These are phyloP conservation scores for Limnodromus scolopaceus DNA, from an alignment of 2,797 vertebrate genomes.

Conservation along the genomic window DNA sequence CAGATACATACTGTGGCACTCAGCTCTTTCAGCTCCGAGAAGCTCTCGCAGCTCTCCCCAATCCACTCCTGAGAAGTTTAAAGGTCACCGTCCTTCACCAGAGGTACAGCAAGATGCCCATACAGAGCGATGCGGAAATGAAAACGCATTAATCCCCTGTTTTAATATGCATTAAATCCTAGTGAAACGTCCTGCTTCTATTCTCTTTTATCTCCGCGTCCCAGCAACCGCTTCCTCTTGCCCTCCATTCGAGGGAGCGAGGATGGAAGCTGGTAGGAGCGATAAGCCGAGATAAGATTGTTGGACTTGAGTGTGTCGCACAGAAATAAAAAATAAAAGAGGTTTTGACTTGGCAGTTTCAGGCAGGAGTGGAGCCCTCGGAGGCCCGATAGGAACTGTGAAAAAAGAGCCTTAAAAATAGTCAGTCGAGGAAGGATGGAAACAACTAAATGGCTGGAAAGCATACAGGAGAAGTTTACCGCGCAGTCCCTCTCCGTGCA, in stretches of 20 bases:
- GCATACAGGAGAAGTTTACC: not conserved
- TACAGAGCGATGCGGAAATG: not conserved
- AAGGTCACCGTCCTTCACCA: slow-evolving; percentile 17
- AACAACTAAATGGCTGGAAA: not conserved
- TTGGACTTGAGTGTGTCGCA: not conserved
- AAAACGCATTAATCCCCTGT: slow-evolving; percentile 32
- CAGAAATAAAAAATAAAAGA: not conserved
- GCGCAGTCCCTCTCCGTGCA: not conserved
- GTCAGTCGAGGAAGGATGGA: not conserved
- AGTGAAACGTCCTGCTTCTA: slow-evolving; percentile 26
- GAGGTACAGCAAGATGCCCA: not conserved
- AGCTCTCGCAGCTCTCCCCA: not conserved
- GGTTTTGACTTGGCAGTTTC: slow-evolving; percentile 41
- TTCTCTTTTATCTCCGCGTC: slow-evolving; percentile 49
- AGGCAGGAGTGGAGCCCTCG: not conserved
- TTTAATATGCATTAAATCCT: slow-evolving; percentile 56
- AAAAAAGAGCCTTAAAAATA: slow-evolving; percentile 28
- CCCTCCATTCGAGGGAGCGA: not conserved
- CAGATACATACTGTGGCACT: not conserved
- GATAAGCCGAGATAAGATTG: slow-evolving; percentile 57
- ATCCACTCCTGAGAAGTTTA: not conserved
- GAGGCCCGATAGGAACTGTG: not conserved
- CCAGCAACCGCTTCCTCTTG: slow-evolving; percentile 38
- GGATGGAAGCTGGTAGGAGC: not conserved
- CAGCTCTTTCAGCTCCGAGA: not conserved